Percentiles rank a stretch among this genome's conserved stretches.
These are phyloP conservation scores for Alligator sinensis DNA, from an alignment of 2,113 vertebrate species.

Conservation along the genomic window DNA sequence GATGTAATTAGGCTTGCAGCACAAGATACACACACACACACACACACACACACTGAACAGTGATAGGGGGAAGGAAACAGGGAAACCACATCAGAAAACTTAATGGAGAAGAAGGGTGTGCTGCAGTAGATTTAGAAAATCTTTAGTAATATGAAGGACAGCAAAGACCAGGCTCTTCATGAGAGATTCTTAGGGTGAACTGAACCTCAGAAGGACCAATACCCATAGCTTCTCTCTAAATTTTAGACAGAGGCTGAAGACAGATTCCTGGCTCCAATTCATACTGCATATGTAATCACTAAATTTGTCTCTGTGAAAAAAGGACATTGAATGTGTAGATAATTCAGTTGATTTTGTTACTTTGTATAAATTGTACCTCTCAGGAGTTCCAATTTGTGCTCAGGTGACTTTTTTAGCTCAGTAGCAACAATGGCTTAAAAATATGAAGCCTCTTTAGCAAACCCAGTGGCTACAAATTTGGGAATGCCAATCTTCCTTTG, in stretches of 20 bases:
- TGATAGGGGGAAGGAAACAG: accelerated
- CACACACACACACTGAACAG: background rate
- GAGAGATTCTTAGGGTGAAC: background rate
- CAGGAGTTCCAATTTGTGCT: background rate
- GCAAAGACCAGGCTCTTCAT: background rate
- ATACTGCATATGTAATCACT: background rate
- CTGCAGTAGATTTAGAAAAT: background rate
- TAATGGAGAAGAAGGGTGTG: background rate
- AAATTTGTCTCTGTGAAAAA: background rate
- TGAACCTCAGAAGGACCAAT: background rate
- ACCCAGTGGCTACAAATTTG: background rate
- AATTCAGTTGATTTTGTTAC: background rate
- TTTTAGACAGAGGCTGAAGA: background rate
- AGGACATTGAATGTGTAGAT: background rate
- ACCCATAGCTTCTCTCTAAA: background rate
- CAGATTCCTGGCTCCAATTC: conserved; percentile 12
- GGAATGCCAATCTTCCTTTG: background rate
- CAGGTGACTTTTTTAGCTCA: background rate
- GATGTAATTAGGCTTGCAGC: background rate
- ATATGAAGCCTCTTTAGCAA: background rate
- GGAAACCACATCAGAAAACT: background rate
- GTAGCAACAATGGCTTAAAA: background rate
- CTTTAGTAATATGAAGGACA: background rate
- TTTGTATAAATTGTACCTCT: background rate
- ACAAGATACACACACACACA: background rate